Conservation (phyloP, 2,888 invertebrate genomes). For the Caenorhabditis sp. region DNA sequence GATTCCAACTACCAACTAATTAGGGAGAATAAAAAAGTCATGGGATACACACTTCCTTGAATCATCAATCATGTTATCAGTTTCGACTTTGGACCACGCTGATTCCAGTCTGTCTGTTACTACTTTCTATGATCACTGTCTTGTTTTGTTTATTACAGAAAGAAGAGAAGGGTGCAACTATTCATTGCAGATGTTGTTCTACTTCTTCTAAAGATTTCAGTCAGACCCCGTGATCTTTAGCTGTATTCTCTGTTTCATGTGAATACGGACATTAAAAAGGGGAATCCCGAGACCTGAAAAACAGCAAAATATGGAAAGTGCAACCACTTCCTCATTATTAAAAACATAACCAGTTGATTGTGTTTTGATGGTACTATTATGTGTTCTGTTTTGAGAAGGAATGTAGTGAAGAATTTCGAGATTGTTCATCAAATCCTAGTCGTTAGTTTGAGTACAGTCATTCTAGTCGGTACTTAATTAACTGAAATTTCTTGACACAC, state of each 20-base stretch:
- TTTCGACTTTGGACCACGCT: constrained; percentile 43
- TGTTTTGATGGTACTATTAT: constrained; percentile 14
- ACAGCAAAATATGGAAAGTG: constrained; percentile 17
- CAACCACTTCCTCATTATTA: constrained; percentile 21
- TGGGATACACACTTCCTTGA: constrained; percentile 49
- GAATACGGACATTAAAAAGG: constrained; percentile 14
- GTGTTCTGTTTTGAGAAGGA: neutral
- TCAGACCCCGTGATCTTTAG: constrained; percentile 26
- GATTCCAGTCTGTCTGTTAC: constrained; percentile 43
- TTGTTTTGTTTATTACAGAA: constrained; percentile 24
- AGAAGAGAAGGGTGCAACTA: constrained; percentile 30
- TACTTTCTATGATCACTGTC: constrained; percentile 24
- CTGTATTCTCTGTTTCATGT: constrained; percentile 23
- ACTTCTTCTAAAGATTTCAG: constrained; percentile 13
- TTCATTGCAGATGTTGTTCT: constrained; percentile 15
- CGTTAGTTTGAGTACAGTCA: neutral
- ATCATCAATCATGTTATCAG: constrained; percentile 44
- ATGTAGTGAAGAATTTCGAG: neutral
- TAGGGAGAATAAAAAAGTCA: constrained; percentile 34
- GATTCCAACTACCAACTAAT: constrained; percentile 5
- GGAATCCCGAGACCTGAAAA: constrained; percentile 22
- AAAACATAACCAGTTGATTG: constrained; percentile 13
- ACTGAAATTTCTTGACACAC: constrained; percentile 20
- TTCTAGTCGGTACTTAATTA: neutral
- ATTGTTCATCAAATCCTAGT: neutral